Percentiles rank a stretch among this genome's conserved stretches.
phyloP scores from a whole-genome alignment of 1,140 invertebrate genomes.

The Heliconius nattereri region DNA sequence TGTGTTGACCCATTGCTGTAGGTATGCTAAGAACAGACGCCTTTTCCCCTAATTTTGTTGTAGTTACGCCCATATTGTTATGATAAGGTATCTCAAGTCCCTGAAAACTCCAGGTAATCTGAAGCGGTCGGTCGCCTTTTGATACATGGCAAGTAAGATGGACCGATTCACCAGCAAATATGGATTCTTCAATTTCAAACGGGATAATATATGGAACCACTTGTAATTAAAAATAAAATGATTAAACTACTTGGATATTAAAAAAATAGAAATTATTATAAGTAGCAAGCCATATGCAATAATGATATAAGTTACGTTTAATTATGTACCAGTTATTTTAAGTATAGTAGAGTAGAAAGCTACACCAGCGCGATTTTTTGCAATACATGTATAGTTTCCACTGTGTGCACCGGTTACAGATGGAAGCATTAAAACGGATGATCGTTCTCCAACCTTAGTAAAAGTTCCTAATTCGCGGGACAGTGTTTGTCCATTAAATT shows the following conservation, averaged over 20 bases:
- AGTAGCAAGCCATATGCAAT: slow-evolving; percentile 32
- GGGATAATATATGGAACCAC: slow-evolving; percentile 84
- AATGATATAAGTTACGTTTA: slow-evolving; percentile 34
- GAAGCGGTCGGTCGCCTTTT: slow-evolving; percentile 86
- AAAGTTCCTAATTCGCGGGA: slow-evolving; percentile 73
- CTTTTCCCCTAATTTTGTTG: slow-evolving; percentile 88
- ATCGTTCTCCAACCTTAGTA: slow-evolving; percentile 83
- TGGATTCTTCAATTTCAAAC: slow-evolving; percentile 85
- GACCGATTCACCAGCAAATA: slow-evolving; percentile 87
- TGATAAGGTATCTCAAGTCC: slow-evolving; percentile 84
- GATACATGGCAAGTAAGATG: slow-evolving; percentile 86
- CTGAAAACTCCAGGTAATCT: slow-evolving; percentile 83
- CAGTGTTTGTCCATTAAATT: slow-evolving; percentile 76
- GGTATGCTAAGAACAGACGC: slow-evolving; percentile 89
- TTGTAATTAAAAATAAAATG: slow-evolving; percentile 59
- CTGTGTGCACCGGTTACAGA: slow-evolving; percentile 83
- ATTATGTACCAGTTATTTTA: slow-evolving; percentile 85
- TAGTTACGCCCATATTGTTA: slow-evolving; percentile 84
- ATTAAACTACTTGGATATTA: slow-evolving; percentile 34
- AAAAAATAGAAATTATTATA: slow-evolving; percentile 41
- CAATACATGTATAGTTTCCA: slow-evolving; percentile 86
- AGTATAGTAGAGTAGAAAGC: slow-evolving; percentile 85
- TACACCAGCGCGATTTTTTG: slow-evolving; percentile 85
- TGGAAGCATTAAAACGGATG: slow-evolving; percentile 85
- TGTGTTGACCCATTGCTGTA: slow-evolving; percentile 86